A percentile compares a stretch with the other conserved stretches of the same genome.
Evolutionary conservation across 2,113 vertebrate species (phyloP).

Genomic region (Hippoglossus stenolepis): DNA sequence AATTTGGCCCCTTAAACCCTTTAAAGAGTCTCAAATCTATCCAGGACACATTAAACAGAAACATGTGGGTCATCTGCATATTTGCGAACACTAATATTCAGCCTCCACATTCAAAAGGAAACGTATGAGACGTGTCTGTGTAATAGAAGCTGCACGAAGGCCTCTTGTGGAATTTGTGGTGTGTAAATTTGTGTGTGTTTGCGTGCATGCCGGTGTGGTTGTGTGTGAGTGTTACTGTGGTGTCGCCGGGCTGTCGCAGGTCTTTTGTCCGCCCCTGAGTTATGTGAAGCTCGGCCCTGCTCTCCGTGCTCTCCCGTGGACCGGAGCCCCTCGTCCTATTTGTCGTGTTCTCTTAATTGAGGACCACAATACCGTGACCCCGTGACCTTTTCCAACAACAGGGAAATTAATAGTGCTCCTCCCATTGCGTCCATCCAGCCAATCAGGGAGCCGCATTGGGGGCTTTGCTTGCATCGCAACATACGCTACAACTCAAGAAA

Average conservation of each 20-base stretch:
- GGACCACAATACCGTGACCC: conserved; percentile 77
- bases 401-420: conserved; percentile 77
- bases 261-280: conserved; percentile 77
- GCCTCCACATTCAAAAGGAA: background rate
- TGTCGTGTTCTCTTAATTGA: conserved; percentile 80
- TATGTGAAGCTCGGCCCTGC: conserved; percentile 73
- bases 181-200: conserved; percentile 26
- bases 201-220: conserved; percentile 43
- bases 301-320: conserved; percentile 73
- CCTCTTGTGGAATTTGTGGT: conserved; percentile 16
- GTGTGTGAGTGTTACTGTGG: conserved; percentile 65
- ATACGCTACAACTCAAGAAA: conserved; percentile 20
- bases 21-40: background rate
- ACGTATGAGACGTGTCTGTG: background rate
- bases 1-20: background rate
- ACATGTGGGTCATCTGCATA: conserved; percentile 52
- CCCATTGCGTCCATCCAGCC: conserved; percentile 69
- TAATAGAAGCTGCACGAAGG: conserved; percentile 1
- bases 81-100: conserved; percentile 7
- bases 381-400: conserved; percentile 73
- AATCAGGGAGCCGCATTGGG: conserved; percentile 55
- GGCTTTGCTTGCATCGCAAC: conserved; percentile 37
- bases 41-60: conserved; percentile 10
- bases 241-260: conserved; percentile 66
- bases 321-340: conserved; percentile 73